phyloP scores from a whole-genome alignment of 1,140 invertebrate genomes.

The Caligus rogercresseyi region DNA sequence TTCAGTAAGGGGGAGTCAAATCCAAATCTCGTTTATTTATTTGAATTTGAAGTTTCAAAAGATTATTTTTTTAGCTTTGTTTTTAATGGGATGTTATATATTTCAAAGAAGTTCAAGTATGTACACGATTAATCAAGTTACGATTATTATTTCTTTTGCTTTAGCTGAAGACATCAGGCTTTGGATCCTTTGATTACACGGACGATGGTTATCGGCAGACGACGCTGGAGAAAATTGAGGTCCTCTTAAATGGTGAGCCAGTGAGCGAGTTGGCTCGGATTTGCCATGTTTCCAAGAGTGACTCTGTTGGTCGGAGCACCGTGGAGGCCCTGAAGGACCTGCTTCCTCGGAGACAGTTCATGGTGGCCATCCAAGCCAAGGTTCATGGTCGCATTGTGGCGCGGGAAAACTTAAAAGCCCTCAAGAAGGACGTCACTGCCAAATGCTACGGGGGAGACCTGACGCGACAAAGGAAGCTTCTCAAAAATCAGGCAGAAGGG shows the following conservation, averaged over 20 bases:
- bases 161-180: conserved; percentile 59
- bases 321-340: conserved; percentile 61
- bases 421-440: conserved; percentile 75
- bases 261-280: conserved; percentile 77
- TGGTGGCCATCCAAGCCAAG: conserved; percentile 68
- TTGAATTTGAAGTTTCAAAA: too few relatives aligned
- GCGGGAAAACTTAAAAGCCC: conserved; percentile 67
- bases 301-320: conserved; percentile 46
- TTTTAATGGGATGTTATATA: too few relatives aligned
- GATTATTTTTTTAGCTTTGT: too few relatives aligned
- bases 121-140: too few relatives aligned
- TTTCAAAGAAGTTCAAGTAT: too few relatives aligned
- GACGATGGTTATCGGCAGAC: conserved; percentile 53
- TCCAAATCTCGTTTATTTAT: too few relatives aligned
- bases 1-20: too few relatives aligned
- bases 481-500: conserved; percentile 72
- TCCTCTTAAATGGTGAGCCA: conserved; percentile 55
- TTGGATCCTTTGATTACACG: conserved; percentile 95
- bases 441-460: conserved; percentile 90
- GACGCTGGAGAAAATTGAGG: conserved; percentile 29
- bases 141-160: too few relatives aligned
- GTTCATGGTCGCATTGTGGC: conserved; percentile 63
- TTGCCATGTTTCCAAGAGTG: conserved; percentile 49
- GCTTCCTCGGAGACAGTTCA: conserved; percentile 69
- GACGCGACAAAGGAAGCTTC: conserved; percentile 67